Evolutionary conservation across 2,888 invertebrate species (phyloP), one percentile per base, ranked within the genome.

Genomic region (Anarsia innoxiella): DNA sequence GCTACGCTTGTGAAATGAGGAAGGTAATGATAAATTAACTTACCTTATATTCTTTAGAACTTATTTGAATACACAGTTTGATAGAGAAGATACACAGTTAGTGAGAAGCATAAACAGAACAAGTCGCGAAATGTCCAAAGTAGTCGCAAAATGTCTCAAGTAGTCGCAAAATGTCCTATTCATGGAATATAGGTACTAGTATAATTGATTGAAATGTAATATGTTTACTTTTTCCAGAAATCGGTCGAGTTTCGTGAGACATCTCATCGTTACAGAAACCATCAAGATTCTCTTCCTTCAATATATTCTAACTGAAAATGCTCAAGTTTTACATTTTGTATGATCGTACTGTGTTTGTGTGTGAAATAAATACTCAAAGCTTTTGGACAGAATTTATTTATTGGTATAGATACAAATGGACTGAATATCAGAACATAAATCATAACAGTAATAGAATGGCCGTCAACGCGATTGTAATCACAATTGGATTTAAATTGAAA

Each of bases 371-470:
- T 29, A 23, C 36, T 15, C 29, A 14, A 14, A 11, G 23, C 23
- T 69, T 68, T 69, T 77, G 79, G 79, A 80, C 80, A 80, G 77
- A 78, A 73, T 80, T 80, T 78, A 80, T 77, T 78, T 66, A 61
- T 75, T 35, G 37, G 73, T 70, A 71, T 73, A 75, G 71, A 74
- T 80, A 79, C 69, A 79, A 76, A 71, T 65, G 69, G 66, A 70
- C 57, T 68, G 59, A 61, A 58, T 61, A 58, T 76, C 65, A 68
- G 50, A 61, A 73, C 66, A 66, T 60, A 68, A 66, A 44, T 33
- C 26, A 26, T 10, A 50, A 59, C 37, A 41, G 38, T 33, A 45
- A 41, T 34, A 39, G 34, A 31, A 37, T 41, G 52, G 46, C 49
- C 42, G 46, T 47, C 45, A 44, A 46, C 47, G 40, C 46, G 51